Percentiles rank a stretch among this genome's conserved stretches.
Conservation (phyloP, 2,113 vertebrate species). For the Litocranius walleri region DNA sequence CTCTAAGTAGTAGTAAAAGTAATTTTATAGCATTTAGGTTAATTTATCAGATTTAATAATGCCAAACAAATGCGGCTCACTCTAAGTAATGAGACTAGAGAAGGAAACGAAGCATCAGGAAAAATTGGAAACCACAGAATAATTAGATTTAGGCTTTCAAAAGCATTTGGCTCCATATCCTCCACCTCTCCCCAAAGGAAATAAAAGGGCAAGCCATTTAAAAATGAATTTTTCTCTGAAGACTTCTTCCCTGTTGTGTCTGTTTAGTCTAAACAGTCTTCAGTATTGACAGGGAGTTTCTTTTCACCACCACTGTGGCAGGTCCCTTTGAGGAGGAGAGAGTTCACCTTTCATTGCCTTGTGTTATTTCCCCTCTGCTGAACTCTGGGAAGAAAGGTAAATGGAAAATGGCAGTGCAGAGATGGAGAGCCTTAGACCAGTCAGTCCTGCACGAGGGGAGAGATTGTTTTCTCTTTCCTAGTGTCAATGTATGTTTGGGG, state of each 20-base stretch:
- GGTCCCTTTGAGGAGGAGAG: slow-evolving; percentile 43
- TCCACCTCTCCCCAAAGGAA: not conserved
- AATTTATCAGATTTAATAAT: slow-evolving; percentile 63
- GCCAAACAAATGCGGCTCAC: slow-evolving; percentile 45
- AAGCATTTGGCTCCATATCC: not conserved
- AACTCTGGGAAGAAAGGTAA: slow-evolving; percentile 50
- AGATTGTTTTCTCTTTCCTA: not conserved
- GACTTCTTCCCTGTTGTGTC: slow-evolving; percentile 27
- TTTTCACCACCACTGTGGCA: slow-evolving; percentile 45
- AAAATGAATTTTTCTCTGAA: slow-evolving; percentile 44
- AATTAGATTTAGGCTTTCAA: slow-evolving; percentile 42
- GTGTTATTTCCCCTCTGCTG: slow-evolving; percentile 54
- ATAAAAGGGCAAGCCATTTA: slow-evolving; percentile 58
- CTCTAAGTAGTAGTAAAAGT: slow-evolving; percentile 54
- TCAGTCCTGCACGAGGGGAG: not conserved
- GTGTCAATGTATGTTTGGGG: not conserved
- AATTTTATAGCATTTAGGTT: slow-evolving; percentile 57
- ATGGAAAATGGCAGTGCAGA: not conserved
- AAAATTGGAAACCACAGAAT: slow-evolving; percentile 18
- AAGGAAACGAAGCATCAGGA: slow-evolving; percentile 42
- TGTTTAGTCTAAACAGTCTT: slow-evolving; percentile 48
- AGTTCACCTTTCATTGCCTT: slow-evolving; percentile 61
- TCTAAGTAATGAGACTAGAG: slow-evolving; percentile 48
- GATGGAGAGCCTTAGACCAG: slow-evolving; percentile 21
- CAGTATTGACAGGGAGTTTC: slow-evolving; percentile 37